Conservation (phyloP, 2,888 invertebrate species). For the Ecliptopera silaceata region DNA sequence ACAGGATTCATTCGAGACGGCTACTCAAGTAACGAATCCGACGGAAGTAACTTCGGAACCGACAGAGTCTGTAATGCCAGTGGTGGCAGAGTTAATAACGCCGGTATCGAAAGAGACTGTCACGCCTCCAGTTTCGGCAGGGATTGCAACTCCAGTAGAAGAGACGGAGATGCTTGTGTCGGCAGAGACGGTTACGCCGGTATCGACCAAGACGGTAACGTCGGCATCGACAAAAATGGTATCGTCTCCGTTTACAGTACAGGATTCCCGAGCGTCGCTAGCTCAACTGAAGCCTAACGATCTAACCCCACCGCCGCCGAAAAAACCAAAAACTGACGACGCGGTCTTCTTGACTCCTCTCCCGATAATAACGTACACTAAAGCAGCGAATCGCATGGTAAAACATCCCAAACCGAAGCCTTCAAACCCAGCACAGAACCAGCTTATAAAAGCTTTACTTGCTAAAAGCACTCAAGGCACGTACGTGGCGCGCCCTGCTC, state of each 20-base stretch:
- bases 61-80: background rate
- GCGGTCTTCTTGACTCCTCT: slow-evolving; percentile 19
- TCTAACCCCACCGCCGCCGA: background rate
- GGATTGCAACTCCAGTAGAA: background rate
- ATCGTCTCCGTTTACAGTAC: background rate
- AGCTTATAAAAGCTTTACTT: slow-evolving; percentile 21
- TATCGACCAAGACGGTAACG: too few relatives aligned
- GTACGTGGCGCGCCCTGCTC: background rate
- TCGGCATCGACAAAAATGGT: background rate
- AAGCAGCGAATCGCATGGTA: slow-evolving; percentile 11
- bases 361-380: slow-evolving; percentile 15
- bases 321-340: slow-evolving; percentile 11
- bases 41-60: background rate
- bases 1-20: background rate
- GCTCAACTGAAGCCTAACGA: background rate
- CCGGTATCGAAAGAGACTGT: too few relatives aligned
- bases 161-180: too few relatives aligned
- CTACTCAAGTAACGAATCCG: background rate
- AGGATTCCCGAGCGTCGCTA: background rate
- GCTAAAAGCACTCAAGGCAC: slow-evolving; percentile 8
- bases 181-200: background rate
- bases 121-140: background rate
- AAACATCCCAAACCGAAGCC: slow-evolving; percentile 8
- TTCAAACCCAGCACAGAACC: slow-evolving; percentile 7
- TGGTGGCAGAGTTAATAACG: too few relatives aligned